These are phyloP conservation scores for Rhabdophis nuchalis DNA, from an alignment of 2,797 vertebrate species.

Conservation along the genomic window DNA sequence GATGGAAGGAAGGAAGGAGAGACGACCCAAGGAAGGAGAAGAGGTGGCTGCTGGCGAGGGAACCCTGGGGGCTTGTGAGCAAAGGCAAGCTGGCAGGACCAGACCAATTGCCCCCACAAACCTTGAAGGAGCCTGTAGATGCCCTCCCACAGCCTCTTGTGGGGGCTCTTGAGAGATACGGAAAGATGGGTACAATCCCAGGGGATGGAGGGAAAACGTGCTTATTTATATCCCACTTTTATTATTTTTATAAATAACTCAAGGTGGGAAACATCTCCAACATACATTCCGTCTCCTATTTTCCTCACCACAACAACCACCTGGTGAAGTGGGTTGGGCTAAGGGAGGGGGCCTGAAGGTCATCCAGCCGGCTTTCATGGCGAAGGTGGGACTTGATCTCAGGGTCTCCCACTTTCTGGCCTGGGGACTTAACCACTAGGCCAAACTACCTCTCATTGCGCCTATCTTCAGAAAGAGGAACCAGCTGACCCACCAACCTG, in stretches of 20 bases:
- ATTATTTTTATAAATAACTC: neutral
- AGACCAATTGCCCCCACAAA: neutral
- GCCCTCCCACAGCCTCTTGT: neutral
- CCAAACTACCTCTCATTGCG: neutral
- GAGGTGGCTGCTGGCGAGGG: accelerated
- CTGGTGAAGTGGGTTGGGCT: neutral
- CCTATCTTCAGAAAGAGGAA: neutral
- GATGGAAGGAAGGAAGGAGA: neutral
- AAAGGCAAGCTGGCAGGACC: neutral
- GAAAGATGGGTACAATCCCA: neutral
- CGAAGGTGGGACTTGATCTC: neutral
- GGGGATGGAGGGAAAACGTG: neutral
- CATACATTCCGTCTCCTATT: neutral
- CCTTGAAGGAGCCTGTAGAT: neutral
- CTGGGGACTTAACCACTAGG: neutral
- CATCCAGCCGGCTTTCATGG: neutral
- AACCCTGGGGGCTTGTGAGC: neutral
- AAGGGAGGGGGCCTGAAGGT: neutral
- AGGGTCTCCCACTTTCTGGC: neutral
- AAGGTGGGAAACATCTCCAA: neutral
- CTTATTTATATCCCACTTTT: neutral
- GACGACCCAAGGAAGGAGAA: neutral
- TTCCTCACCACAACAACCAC: neutral
- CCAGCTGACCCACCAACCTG: neutral
- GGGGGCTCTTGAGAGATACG: neutral